phyloP scores from a whole-genome alignment of 2,797 vertebrate genomes.

The Pithecia hirsuta region DNA sequence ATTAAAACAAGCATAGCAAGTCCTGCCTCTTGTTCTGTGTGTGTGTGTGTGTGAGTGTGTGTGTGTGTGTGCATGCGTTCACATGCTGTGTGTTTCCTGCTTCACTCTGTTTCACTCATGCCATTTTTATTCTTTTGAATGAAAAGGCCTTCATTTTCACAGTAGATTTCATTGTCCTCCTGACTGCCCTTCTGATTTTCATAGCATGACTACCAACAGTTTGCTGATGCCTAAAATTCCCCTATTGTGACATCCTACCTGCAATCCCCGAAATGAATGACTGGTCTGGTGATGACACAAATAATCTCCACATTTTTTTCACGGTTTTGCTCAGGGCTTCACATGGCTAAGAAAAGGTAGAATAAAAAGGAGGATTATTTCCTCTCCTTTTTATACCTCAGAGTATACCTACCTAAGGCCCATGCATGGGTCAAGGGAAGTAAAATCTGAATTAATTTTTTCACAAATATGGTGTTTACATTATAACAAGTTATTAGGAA shows the following conservation, averaged over 20 bases:
- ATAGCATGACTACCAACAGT: neutral
- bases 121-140: slow-evolving; percentile 18
- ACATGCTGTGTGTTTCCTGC: neutral
- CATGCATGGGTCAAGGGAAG: neutral
- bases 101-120: neutral
- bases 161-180: neutral
- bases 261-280: neutral
- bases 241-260: neutral
- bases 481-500: neutral
- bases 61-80: neutral
- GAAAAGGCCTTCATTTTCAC: neutral
- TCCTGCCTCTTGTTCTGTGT: neutral
- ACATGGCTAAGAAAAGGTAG: neutral
- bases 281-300: neutral
- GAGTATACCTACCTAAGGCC: neutral
- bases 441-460: slow-evolving; percentile 25
- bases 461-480: neutral
- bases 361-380: neutral
- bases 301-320: neutral
- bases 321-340: neutral
- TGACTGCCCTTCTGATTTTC: neutral
- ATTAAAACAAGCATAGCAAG: neutral
- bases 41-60: neutral
- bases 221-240: neutral
- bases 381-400: neutral